phyloP scores from a whole-genome alignment of 2,797 vertebrate genomes.

The Sciurus vulgaris region DNA sequence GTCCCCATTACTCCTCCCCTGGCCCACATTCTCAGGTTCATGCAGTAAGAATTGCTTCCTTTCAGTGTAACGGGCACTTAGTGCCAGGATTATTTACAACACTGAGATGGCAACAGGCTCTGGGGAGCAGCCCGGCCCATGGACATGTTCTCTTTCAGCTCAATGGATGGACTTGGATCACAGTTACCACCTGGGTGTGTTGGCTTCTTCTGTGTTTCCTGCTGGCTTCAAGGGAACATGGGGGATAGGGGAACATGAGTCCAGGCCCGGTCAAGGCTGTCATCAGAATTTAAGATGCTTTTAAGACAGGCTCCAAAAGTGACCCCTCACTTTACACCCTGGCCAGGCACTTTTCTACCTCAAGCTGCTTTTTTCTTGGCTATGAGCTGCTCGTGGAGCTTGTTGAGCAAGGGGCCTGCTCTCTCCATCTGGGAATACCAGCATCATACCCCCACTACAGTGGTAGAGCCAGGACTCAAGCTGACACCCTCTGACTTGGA shows the following conservation, averaged over 20 bases:
- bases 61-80: conserved; percentile 70
- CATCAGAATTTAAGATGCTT: neutral
- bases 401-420: neutral
- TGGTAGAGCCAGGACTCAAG: neutral
- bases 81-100: conserved; percentile 78
- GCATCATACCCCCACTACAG: neutral
- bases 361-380: neutral
- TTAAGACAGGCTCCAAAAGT: neutral
- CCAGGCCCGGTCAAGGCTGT: neutral
- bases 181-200: neutral
- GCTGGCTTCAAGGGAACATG: neutral
- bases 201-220: neutral
- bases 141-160: conserved; percentile 61
- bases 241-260: neutral
- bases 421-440: neutral
- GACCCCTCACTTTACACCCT: neutral
- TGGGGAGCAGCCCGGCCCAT: neutral
- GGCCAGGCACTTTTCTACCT: neutral
- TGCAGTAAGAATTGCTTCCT: conserved; percentile 51
- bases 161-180: conserved; percentile 57
- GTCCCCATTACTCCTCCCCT: neutral
- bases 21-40: conserved; percentile 77
- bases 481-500: neutral
- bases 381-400: neutral
- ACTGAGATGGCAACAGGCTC: conserved; percentile 3